Evolutionary conservation across 2,888 invertebrate genomes (phyloP).

Genomic region (Hypomecis punctinalis): DNA sequence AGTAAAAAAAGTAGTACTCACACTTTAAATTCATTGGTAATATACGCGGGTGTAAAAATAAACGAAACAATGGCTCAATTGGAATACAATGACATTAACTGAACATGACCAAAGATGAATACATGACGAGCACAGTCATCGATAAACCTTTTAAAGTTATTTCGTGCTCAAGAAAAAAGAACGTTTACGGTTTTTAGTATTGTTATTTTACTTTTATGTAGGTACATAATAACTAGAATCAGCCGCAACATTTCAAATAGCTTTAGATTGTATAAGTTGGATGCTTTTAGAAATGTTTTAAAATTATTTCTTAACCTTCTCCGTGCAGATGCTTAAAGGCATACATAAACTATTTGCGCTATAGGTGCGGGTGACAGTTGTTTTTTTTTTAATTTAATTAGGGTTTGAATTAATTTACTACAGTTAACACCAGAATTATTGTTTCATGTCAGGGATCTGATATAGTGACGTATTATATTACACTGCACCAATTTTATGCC

Average conservation of each 20-base stretch:
- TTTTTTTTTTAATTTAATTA: no score
- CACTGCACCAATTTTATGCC: no score
- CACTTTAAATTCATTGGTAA: background rate
- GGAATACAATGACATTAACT: slow-evolving; percentile 33
- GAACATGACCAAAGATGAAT: slow-evolving; percentile 5
- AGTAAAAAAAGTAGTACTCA: no score
- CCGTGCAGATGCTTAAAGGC: no score
- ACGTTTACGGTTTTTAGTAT: background rate
- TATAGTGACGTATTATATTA: no score
- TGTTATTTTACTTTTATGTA: slow-evolving; percentile 2
- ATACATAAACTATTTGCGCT: no score
- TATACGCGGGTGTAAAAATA: slow-evolving; percentile 1
- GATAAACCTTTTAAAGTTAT: slow-evolving; percentile 16
- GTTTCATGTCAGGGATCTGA: no score
- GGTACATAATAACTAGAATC: background rate
- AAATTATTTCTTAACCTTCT: no score
- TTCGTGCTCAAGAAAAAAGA: slow-evolving; percentile 13
- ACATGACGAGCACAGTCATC: slow-evolving; percentile 17
- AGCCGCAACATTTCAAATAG: background rate
- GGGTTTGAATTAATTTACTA: no score
- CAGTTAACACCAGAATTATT: no score
- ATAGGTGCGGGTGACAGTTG: no score
- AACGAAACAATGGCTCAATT: slow-evolving; percentile 5
- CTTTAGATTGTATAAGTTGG: background rate
- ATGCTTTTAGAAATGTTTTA: no score